Conservation (phyloP, 2,888 invertebrate species). For the Lasius fuliginosus region DNA sequence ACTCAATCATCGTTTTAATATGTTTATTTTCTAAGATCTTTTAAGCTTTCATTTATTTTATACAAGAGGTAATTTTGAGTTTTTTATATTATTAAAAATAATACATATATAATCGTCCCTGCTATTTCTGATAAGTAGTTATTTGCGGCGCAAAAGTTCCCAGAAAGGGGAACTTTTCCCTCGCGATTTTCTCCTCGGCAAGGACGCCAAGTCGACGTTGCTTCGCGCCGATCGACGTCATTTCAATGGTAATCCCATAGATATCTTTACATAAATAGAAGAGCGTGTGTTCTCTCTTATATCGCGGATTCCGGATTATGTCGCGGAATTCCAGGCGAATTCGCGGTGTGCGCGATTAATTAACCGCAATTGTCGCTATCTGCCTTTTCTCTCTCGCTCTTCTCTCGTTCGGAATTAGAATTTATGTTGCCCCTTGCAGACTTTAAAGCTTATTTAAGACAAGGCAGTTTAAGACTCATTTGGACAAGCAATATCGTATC, state of each 20-base stretch:
- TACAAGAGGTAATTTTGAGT: background rate
- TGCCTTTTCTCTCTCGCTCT: slow-evolving; percentile 71
- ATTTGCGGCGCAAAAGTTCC: background rate
- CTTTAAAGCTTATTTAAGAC: slow-evolving; percentile 60
- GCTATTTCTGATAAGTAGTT: slow-evolving; percentile 3
- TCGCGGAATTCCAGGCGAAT: slow-evolving; percentile 53
- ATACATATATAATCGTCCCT: background rate
- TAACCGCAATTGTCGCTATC: slow-evolving; percentile 80
- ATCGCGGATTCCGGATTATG: slow-evolving; percentile 50
- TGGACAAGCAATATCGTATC: background rate
- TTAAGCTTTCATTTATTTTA: background rate
- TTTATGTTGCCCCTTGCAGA: slow-evolving; percentile 71
- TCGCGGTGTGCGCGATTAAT: slow-evolving; percentile 74
- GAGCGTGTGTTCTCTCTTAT: slow-evolving; percentile 18
- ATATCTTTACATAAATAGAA: slow-evolving; percentile 38
- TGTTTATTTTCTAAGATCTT: background rate
- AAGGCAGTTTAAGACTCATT: slow-evolving; percentile 16
- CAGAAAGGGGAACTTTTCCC: slow-evolving; percentile 27
- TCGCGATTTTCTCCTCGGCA: slow-evolving; percentile 29
- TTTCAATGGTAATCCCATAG: slow-evolving; percentile 45
- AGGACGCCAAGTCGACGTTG: slow-evolving; percentile 33
- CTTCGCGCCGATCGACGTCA: slow-evolving; percentile 33
- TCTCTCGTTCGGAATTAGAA: slow-evolving; percentile 77
- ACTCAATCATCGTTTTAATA: slow-evolving; percentile 7
- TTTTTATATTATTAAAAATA: background rate